Conservation (phyloP, 2,888 invertebrate genomes). For the Ophioninae sp. region DNA sequence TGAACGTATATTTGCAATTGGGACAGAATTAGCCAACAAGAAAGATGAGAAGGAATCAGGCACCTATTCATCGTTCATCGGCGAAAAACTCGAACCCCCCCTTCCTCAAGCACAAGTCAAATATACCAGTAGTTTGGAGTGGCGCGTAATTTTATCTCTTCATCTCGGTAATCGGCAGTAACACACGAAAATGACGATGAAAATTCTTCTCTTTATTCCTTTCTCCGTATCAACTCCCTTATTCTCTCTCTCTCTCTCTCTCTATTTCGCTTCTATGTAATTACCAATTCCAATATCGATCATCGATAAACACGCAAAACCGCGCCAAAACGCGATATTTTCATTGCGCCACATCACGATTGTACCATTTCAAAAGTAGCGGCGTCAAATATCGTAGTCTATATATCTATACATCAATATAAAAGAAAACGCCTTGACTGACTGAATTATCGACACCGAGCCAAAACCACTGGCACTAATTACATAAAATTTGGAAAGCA, state of each 20-base stretch:
- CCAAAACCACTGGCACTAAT: too few relatives aligned
- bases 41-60: not conserved
- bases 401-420: not conserved
- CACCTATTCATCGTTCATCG: not conserved
- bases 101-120: not conserved
- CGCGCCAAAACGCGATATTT: slow-evolving; percentile 14
- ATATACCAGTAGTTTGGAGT: not conserved
- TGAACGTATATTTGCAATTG: not conserved
- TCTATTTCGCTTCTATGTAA: not conserved
- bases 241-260: not conserved
- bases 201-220: slow-evolving; percentile 11
- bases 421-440: too few relatives aligned
- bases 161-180: slow-evolving; percentile 3
- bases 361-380: slow-evolving; percentile 8
- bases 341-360: slow-evolving; percentile 52
- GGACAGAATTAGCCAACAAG: not conserved
- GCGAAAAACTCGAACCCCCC: not conserved
- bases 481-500: too few relatives aligned
- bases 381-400: slow-evolving; percentile 1
- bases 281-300: slow-evolving; percentile 41
- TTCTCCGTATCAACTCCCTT: not conserved
- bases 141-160: not conserved
- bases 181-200: not conserved
- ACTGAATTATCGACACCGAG: too few relatives aligned
- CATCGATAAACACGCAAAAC: slow-evolving; percentile 49